Evolutionary conservation across 2,888 invertebrate genomes (phyloP), one percentile per base, ranked within the genome.

Genomic region (Cataglyphis cursor): DNA sequence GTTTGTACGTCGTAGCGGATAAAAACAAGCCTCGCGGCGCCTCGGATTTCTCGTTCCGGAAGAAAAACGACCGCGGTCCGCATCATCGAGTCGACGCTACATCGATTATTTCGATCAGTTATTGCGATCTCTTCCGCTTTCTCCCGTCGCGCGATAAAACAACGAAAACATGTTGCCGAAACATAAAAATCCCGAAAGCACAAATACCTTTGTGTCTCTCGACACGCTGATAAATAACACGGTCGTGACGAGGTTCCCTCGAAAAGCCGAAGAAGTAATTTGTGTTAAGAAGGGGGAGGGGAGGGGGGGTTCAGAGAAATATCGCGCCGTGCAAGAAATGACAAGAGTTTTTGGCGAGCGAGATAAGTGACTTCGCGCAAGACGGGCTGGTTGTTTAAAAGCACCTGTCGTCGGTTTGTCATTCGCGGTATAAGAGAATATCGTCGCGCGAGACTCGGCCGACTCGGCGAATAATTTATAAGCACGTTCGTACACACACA

Each of bases 331-430:
- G 35, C 31, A 59, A 54, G 64, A 78, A 44, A 68, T 41, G 54
- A n/a, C 76, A 57, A 57, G 31, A 59, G 59, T 44, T 78, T 73
- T 72, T 78, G 78, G 73, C 78, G 44, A 74, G 62, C 31, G 28
- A 44, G 38, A 62, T 21, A 61, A 21, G 62, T n/a, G 74, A 61
- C 21, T 38, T 51, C 74, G 61, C 59, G 59, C 12, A 61, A 75
- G 62, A 62, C 41, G 48, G 64, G 61, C 28, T 62, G 73, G 61
- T 61, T 82, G 61, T 65, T 28, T 61, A 66, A 38, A 51, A 12
- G 65, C 89, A 89, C 86, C 89, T 89, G 89, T 86, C 88, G 78
- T 21, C 88, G 62, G 66, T 89, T 88, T 89, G 84, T 89, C 88
- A 88, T 73, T 76, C 57, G 78, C 9, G 0, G 66, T 41, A 66